phyloP scores from a whole-genome alignment of 1,140 invertebrate species.

The Euschistus heros region DNA sequence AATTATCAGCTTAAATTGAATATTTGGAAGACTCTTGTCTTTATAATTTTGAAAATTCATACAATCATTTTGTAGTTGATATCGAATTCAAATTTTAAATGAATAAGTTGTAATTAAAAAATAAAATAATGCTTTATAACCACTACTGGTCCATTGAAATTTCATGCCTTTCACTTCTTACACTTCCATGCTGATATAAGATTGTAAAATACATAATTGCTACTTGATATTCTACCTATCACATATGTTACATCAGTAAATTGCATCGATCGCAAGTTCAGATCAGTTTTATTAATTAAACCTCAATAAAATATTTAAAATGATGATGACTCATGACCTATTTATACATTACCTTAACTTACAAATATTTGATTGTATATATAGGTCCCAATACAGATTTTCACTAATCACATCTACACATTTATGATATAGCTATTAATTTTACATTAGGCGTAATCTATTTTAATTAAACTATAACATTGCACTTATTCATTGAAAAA shows the following conservation, averaged over 20 bases:
- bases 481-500: slow-evolving; percentile 2
- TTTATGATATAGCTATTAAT: slow-evolving; percentile 2
- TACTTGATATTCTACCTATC: slow-evolving; percentile 6
- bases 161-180: background rate
- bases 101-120: no score
- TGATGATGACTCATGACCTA: background rate
- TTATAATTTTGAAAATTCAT: no score
- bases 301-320: no score
- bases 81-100: no score
- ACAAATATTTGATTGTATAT: slow-evolving; percentile 23
- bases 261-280: slow-evolving; percentile 1
- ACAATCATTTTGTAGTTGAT: no score
- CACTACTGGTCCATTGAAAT: slow-evolving; percentile 1
- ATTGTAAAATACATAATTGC: background rate
- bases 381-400: slow-evolving; percentile 20
- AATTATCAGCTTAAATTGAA: no score
- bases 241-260: slow-evolving; percentile 5
- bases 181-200: no score
- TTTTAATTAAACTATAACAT: slow-evolving; percentile 4
- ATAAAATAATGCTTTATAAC: background rate
- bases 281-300: background rate
- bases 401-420: slow-evolving; percentile 20
- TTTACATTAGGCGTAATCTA: slow-evolving; percentile 11
- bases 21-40: no score
- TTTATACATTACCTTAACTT: slow-evolving; percentile 6